Base-by-base conservation (phyloP, 2,113 vertebrate species). In the Hydropotes inermis region DNA sequence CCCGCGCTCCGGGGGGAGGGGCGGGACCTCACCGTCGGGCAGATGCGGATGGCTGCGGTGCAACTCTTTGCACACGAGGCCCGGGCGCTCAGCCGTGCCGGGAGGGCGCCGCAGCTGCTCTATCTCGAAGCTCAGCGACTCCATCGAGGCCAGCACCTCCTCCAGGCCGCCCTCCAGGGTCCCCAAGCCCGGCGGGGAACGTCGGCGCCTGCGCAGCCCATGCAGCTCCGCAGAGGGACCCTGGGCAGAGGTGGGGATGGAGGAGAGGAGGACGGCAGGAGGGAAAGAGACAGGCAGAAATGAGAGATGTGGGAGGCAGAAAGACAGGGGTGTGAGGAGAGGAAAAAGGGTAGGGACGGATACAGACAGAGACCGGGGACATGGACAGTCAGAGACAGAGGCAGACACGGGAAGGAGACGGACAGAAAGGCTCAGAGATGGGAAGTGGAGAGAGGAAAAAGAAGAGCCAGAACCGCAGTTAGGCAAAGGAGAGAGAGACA, bases 11-110 rank as follows among this genome's bases (percentile, higher is more conserved):
- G 2, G 1, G 30, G 21, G 1, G 33, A 17, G 4, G 19, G 1
- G 8, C 43, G 0, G 0, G 58, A 0, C 13, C 99, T 98, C 97
- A 99, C 99, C 99, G 1, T 99, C 99, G 27, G 98, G 99, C 97
- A 99, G 99, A 83, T 99, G 94, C 0, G 99, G 99, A 21, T 99
- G 99, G 93, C 99, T 98, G 97, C 99, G 99, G 98, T 99, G 99
- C n/a, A 99, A 99, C 98, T 99, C 99, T 43, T 99, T 98, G 98
- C 99, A 99, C 87, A 99, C 99, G 1, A 99, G 99, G 1, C 99
- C 99, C 0, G 99, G 99, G 96, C 99, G 99, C 96, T 99, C 99
- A 0, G 98, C 99, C 0, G 99, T 99, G 58, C 99, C 99, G 3
- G 99, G 98, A 2, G 99, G 99, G 15, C 98, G 98, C 58, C 98